Base-by-base conservation (phyloP, 2,113 vertebrate genomes). In the Melospiza georgiana region DNA sequence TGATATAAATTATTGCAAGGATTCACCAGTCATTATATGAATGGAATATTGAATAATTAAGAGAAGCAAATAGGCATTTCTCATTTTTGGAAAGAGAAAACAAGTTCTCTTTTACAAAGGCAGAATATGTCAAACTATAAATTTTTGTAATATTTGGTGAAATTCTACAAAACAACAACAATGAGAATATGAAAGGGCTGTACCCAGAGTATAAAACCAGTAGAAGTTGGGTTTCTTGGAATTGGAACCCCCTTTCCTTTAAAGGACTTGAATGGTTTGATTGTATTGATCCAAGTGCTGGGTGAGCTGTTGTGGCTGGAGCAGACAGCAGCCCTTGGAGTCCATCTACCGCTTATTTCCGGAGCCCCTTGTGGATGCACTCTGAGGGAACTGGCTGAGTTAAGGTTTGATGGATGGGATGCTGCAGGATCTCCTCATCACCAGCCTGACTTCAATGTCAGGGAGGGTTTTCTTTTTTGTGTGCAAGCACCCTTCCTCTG, bases 341-440 rank as follows among this genome's bases (percentile, higher is more conserved):
- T 67, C 82, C 79, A 63, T 62, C 43, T 83, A 8, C 54, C 35
- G 86, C 73, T 91, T 54, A 74, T 92, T 84, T 96, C 77, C 62
- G 15, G 74, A 91, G 80, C 92, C 74, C 3, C 2, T 25, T 68
- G 77, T 18, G 62, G 59, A 37, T 37, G 65, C 75, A 41, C 65
- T 69, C 89, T 30, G 93, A 49, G 72, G 95, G 87, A 83, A 44
- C 71, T 89, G 87, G 91, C 61, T 63, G 84, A 28, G 79, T 75
- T 97, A 98, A 74, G 98, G 98, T 44, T 99, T 98, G 97, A 99
- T 99, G 31, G 99, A 97, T 4, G 99, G 98, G 85, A 99, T 99
- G 89, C 99, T 99, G 95, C 99, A 98, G 6, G 99, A 99, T 58
- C 99, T 97, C 97, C 98, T 98, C 99, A 99, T 99, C 87, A 99